These are phyloP conservation scores for Apis laboriosa DNA, from an alignment of 1,140 invertebrate species.

Conservation along the genomic window DNA sequence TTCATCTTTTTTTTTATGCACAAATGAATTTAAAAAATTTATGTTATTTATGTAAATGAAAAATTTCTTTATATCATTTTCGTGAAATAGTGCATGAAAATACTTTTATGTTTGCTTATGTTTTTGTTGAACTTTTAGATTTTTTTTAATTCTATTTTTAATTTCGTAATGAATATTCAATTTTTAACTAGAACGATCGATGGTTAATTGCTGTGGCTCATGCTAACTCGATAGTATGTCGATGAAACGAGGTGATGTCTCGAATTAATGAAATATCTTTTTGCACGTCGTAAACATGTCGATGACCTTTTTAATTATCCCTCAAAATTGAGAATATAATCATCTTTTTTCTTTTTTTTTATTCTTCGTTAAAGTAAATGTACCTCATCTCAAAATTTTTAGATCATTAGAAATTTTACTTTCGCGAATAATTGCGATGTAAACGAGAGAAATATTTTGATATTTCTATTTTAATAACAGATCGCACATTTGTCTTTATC, in stretches of 20 bases:
- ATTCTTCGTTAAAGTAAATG: not conserved
- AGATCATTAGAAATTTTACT: not conserved
- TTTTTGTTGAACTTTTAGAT: not conserved
- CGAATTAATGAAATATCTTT: constrained; percentile 30
- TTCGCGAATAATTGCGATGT: not conserved
- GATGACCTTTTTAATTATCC: constrained; percentile 38
- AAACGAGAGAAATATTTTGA: not conserved
- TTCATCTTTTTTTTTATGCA: not conserved
- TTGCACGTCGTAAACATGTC: constrained; percentile 4
- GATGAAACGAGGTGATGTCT: not conserved
- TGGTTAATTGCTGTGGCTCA: constrained; percentile 29
- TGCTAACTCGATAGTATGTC: constrained; percentile 5
- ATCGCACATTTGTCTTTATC: not conserved
- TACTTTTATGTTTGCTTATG: too few species aligned
- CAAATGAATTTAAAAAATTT: not conserved
- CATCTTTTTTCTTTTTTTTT: not conserved
- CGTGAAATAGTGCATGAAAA: too few species aligned
- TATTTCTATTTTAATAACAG: not conserved
- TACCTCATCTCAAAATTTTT: not conserved
- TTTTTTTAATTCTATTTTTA: not conserved
- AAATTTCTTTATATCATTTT: not conserved
- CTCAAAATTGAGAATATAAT: not conserved
- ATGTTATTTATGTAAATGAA: not conserved
- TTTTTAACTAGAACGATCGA: constrained; percentile 33
- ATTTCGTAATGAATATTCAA: not conserved